phyloP scores from a whole-genome alignment of 2,888 invertebrate genomes.

The Lithophane leautieri region DNA sequence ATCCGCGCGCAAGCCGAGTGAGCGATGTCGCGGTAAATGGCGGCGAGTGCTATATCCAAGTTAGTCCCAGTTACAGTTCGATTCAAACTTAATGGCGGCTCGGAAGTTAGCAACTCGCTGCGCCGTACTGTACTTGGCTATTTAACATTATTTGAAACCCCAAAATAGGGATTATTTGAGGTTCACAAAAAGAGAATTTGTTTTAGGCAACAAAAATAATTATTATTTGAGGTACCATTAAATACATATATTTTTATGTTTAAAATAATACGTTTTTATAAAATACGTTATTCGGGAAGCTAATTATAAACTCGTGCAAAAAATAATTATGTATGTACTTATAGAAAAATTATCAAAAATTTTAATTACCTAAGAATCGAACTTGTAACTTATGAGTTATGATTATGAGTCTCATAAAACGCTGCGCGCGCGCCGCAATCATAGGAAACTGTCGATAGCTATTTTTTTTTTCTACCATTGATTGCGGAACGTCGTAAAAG shows the following conservation, averaged over 20 bases:
- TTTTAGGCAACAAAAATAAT: not conserved
- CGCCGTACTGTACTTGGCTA: no score
- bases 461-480: conserved; percentile 72
- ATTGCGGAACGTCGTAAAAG: conserved; percentile 80
- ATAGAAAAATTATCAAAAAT: no score
- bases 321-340: no score
- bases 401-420: conserved; percentile 3
- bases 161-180: not conserved
- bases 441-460: conserved; percentile 71
- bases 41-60: not conserved
- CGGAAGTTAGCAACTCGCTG: no score
- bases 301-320: no score
- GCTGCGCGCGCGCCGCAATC: conserved; percentile 62
- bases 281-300: no score
- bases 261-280: no score
- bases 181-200: not conserved
- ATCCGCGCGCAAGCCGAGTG: not conserved
- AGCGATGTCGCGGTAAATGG: not conserved
- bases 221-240: not conserved
- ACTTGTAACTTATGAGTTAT: not conserved
- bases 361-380: conserved; percentile 14
- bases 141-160: not conserved
- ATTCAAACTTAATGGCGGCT: no score
- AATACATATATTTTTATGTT: no score
- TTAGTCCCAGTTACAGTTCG: not conserved